Evolutionary conservation across 2,113 vertebrate species (phyloP), one percentile per base, ranked within the genome.

Genomic region (Scopus umbretta): DNA sequence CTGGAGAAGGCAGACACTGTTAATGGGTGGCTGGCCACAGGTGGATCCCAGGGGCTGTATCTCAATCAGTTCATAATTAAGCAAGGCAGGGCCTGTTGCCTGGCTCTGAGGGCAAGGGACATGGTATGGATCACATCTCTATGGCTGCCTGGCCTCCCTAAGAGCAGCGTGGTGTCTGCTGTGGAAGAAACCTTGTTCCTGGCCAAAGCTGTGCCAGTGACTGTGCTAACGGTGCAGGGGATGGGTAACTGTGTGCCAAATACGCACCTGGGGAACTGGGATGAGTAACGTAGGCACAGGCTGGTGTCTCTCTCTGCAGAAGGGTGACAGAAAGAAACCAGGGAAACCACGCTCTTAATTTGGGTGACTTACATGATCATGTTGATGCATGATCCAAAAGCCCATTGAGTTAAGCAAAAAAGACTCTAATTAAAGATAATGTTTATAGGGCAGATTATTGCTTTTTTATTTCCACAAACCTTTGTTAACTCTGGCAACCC

Each of bases 151-250:
- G 38, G 23, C 53, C 52, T 85, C 29, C 36, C 36, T 56, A 40
- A 67, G 45, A 27, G 47, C 32, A n/a, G 18, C 1, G 5, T 5
- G 22, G 22, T 16, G 22, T 13, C 65, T 45, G 3, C 12, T 50
- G 32, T 27, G 27, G 45, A 80, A 50, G 32, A 80, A 63, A 32
- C 29, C 73, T 55, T 59, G 50, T 8, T 38, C 36, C 40, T 16
- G 18, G 13, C 2, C 70, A 63, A 62, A 78, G 80, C 19, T 56
- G 70, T 56, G 38, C 13, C 47, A 72, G 23, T 10, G 34, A 11
- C 0, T 1, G 23, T 22, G 68, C 12, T 36, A 23, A 8, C 1
- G 0, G 10, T 36, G 29, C 27, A 76, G 18, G 14, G n/a, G 5
- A 43, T 32, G 36, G 27, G 34, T 36, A 61, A 19, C 7, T 17